Evolutionary conservation across 2,113 vertebrate genomes (phyloP).

Genomic region (Toxotes chatareus): DNA sequence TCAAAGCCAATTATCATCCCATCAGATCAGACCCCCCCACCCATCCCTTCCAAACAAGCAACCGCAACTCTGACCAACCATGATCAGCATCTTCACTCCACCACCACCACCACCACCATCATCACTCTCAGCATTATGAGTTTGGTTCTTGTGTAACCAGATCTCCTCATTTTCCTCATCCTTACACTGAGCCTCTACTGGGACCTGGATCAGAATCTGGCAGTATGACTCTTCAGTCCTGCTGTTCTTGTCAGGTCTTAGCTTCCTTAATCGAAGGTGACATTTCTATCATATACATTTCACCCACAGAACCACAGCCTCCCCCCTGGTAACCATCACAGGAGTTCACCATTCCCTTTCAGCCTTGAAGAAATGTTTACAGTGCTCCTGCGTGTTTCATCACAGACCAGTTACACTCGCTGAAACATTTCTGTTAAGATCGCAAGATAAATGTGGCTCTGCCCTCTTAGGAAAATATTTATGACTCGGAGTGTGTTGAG

Average conservation of each 20-base stretch:
- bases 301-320: constrained; percentile 41
- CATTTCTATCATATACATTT: constrained; percentile 56
- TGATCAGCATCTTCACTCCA: constrained; percentile 18
- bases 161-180: constrained; percentile 12
- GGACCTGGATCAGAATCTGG: background rate
- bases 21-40: background rate
- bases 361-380: constrained; percentile 19
- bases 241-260: constrained; percentile 16
- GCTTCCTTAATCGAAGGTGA: constrained; percentile 50
- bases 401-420: constrained; percentile 15
- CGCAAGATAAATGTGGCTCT: constrained; percentile 48
- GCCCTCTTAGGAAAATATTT: constrained; percentile 71
- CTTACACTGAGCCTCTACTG: background rate
- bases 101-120: background rate
- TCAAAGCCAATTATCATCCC: background rate
- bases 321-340: constrained; percentile 24
- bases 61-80: constrained; percentile 26
- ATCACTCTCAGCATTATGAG: constrained; percentile 4
- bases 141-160: constrained; percentile 12
- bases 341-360: constrained; percentile 7
- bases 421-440: constrained; percentile 31
- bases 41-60: constrained; percentile 7
- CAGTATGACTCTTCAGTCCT: background rate
- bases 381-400: constrained; percentile 13
- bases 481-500: constrained; percentile 24